Evolutionary conservation across 2,113 vertebrate genomes (phyloP).

Genomic region (Urocynchramus pylzowi): DNA sequence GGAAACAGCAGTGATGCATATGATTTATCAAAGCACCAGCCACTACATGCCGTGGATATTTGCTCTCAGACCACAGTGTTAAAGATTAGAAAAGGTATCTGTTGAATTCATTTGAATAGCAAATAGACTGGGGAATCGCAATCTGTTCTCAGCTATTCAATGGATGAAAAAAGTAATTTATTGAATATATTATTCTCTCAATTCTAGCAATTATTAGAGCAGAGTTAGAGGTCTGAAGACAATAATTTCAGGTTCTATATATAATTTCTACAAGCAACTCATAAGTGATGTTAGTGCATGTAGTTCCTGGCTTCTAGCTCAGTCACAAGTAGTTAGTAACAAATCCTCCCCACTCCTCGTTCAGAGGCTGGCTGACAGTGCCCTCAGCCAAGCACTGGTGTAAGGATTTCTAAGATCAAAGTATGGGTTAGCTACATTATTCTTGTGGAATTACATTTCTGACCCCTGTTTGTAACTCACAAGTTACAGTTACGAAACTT

Average conservation of each 20-base stretch:
- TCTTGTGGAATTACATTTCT: background rate
- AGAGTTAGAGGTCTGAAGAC: slow-evolving; percentile 10
- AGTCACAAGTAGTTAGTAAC: background rate
- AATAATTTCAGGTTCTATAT: background rate
- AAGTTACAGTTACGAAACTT: background rate
- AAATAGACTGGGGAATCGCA: slow-evolving; percentile 47
- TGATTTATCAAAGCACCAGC: slow-evolving; percentile 16
- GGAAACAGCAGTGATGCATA: background rate
- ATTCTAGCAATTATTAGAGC: slow-evolving; percentile 8
- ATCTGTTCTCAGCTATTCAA: slow-evolving; percentile 46
- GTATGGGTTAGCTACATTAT: background rate
- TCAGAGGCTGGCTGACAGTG: background rate
- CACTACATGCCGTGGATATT: background rate
- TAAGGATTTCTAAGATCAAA: slow-evolving; percentile 27
- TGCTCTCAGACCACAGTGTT: slow-evolving; percentile 1
- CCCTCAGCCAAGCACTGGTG: background rate
- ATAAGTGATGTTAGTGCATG: background rate
- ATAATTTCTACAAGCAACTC: background rate
- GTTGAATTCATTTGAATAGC: slow-evolving; percentile 59
- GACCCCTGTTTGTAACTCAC: background rate
- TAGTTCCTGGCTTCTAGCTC: background rate
- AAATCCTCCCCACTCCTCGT: background rate
- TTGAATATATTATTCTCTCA: slow-evolving; percentile 30
- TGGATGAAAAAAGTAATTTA: slow-evolving; percentile 11
- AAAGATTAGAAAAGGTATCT: slow-evolving; percentile 59